These are phyloP conservation scores for Acipenser transmontanus DNA, from an alignment of 2,797 vertebrate species.

Conservation along the genomic window DNA sequence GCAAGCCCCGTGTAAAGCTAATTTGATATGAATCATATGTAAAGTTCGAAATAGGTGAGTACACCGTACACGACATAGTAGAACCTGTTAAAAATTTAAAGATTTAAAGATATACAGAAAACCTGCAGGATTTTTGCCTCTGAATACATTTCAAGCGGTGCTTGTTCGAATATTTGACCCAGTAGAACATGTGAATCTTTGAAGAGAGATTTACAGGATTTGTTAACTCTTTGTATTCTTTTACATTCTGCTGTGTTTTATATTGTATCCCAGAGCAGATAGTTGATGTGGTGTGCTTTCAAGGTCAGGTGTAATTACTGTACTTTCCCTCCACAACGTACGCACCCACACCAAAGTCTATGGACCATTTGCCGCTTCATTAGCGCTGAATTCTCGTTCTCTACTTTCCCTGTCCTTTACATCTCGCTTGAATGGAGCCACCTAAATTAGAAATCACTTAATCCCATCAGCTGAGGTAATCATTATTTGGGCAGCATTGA, in stretches of 20 bases:
- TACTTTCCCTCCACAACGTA: background rate
- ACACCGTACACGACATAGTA: no score
- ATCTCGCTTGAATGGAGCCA: background rate
- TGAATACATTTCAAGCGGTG: no score
- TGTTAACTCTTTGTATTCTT: conserved; percentile 31
- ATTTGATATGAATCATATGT: no score
- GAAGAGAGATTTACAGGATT: no score
- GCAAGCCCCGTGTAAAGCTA: no score
- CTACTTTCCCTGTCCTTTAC: background rate
- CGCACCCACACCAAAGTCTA: background rate
- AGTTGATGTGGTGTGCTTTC: background rate
- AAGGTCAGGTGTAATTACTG: background rate
- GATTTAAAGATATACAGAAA: no score
- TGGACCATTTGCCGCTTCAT: background rate
- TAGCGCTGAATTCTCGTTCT: background rate
- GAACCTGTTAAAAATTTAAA: no score
- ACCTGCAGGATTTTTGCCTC: no score
- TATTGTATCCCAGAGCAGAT: conserved; percentile 29
- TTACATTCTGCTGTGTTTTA: conserved; percentile 15
- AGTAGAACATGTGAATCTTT: no score
- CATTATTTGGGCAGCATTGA: no score
- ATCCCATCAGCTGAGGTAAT: background rate
- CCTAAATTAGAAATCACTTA: background rate
- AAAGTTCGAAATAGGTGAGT: no score
- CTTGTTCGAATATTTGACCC: no score